Conservation (phyloP, 1,140 invertebrate genomes). For the Gerris buenoi region DNA sequence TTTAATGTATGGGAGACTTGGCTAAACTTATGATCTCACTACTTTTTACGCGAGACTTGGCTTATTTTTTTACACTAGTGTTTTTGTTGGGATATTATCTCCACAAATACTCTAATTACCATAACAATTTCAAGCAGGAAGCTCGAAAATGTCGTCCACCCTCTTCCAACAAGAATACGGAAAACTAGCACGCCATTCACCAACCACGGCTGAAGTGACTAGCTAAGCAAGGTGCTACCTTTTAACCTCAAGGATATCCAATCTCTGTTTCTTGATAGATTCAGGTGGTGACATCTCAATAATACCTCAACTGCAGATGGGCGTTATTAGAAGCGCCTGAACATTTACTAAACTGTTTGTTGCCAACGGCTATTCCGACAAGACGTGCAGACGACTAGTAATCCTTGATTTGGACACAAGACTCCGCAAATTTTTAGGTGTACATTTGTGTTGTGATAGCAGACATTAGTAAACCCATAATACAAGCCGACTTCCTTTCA, state of each 20-base stretch:
- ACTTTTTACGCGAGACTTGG: too few species aligned
- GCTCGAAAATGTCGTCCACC: not conserved
- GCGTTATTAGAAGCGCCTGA: too few species aligned
- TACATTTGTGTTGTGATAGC: not conserved
- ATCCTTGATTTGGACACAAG: not conserved
- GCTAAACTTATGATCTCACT: too few species aligned
- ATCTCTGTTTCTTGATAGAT: not conserved
- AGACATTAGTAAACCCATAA: not conserved
- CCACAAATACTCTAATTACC: not conserved
- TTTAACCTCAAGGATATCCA: not conserved
- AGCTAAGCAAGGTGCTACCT: not conserved
- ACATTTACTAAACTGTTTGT: not conserved
- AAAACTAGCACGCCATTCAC: not conserved
- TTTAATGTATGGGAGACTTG: too few species aligned
- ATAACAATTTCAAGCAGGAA: not conserved
- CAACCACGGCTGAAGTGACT: not conserved
- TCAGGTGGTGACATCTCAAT: not conserved
- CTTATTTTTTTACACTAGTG: too few species aligned
- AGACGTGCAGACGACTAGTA: not conserved
- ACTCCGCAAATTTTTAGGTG: not conserved
- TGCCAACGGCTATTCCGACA: not conserved
- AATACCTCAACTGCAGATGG: too few species aligned
- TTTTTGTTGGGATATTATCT: too few species aligned
- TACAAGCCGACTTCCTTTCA: not conserved
- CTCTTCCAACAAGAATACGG: not conserved